Base-by-base conservation (phyloP, 2,888 invertebrate genomes). In the Steinernema scapterisci region DNA sequence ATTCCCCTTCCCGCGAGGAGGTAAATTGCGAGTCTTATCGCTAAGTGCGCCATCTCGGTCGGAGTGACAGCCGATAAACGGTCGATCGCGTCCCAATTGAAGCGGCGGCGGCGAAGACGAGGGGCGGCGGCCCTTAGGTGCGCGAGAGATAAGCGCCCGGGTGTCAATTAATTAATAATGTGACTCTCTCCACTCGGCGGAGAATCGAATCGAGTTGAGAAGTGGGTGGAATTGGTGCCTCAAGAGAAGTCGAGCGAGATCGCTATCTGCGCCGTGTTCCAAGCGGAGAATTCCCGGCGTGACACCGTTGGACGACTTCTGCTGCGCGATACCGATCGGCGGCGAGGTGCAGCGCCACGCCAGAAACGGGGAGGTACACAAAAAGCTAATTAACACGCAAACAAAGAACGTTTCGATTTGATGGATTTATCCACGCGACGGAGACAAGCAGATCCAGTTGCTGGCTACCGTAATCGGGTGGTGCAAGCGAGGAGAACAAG, bases 141-240 rank as follows among this genome's bases (percentile, higher is more conserved):
- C 63, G 27, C 21, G 54, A 2, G 54, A 6, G 54, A 54, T 48
- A 54, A 54, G 54, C 54, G 54, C 19, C 21, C 63, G 63, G 63
- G 63, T 63, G 63, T 63, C 63, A 31, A 63, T 63, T 63, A 63
- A 63, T 63, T 63, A 63, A 63, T 63, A 63, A 63, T 63, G 63
- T 31, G 63, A 63, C 63, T 63, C 31, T 63, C 11, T 6, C 13
- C 31, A 1, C 31, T 16, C 63, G 63, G 31, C 63, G 31, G 25
- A 63, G 38, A 13, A 31, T 5, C 48, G 13, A 19, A 48, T 48
- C 3, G 48, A 48, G 48, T 48, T 38, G 38, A 38, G 38, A 38
- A n/a, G n/a, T n/a, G n/a, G n/a, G n/a, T 38, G 38, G 48, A 48
- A 48, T 48, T 48, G 52, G 27, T 25, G 63, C 31, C 27, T 31